A percentile compares a stretch with the other conserved stretches of the same genome.
phyloP scores from a whole-genome alignment of 2,888 invertebrate genomes.

The Ennomos fuscantarius region DNA sequence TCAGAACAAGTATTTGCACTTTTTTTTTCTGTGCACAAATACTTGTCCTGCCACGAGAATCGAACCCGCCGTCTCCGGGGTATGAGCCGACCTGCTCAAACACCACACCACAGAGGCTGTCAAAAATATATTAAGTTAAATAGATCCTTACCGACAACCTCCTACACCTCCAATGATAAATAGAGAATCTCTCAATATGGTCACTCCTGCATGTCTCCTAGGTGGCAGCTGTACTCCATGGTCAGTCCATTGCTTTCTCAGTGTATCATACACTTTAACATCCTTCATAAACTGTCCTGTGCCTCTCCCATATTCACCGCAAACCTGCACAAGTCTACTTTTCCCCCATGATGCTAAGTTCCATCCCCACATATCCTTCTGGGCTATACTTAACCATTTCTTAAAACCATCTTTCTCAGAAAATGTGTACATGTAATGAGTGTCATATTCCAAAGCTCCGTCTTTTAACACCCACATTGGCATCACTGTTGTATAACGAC shows the following conservation, averaged over 20 bases:
- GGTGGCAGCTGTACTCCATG: conserved; percentile 67
- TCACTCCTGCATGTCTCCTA: conserved; percentile 67
- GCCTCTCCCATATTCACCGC: conserved; percentile 73
- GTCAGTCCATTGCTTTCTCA: conserved; percentile 63
- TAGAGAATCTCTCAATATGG: conserved; percentile 59
- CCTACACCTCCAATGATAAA: conserved; percentile 75
- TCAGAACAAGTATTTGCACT: too few species aligned
- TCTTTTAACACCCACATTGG: conserved; percentile 60
- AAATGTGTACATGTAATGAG: conserved; percentile 64
- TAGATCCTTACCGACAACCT: conserved; percentile 69
- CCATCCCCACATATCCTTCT: conserved; percentile 77
- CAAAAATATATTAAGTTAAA: conserved; percentile 14
- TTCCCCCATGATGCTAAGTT: conserved; percentile 66
- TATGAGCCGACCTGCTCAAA: too few species aligned
- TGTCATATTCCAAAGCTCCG: conserved; percentile 47
- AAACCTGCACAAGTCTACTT: conserved; percentile 64
- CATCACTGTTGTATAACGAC: conserved; percentile 55
- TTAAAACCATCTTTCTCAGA: conserved; percentile 55
- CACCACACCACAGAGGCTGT: neutral
- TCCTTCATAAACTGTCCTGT: conserved; percentile 67
- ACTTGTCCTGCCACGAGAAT: too few species aligned
- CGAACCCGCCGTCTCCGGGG: too few species aligned
- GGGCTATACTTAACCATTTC: conserved; percentile 67
- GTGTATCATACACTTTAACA: conserved; percentile 68
- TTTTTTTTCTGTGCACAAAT: too few species aligned